Percentiles rank a stretch among this genome's conserved stretches.
Evolutionary conservation across 2,797 vertebrate genomes (phyloP).

Genomic region (Anisognathus igniventris): DNA sequence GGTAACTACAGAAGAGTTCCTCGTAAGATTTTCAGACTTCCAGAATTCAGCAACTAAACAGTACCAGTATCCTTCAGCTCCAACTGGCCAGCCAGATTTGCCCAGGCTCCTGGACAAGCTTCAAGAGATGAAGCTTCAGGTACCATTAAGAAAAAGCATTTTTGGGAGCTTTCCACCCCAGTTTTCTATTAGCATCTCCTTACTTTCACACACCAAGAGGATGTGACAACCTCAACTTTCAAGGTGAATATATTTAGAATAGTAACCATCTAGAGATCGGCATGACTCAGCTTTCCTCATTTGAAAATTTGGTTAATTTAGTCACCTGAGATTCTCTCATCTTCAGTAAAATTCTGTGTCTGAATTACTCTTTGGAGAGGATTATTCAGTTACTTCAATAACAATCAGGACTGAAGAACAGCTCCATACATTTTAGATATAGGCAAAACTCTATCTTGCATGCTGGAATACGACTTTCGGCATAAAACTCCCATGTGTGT

Average conservation of each 20-base stretch:
- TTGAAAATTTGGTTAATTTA: background rate
- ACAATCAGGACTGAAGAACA: background rate
- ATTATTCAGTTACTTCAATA: background rate
- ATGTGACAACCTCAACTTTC: background rate
- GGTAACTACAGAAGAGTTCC: background rate
- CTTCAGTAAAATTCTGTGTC: background rate
- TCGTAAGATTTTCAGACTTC: background rate
- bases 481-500: accelerated
- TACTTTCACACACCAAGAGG: background rate
- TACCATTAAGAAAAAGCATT: background rate
- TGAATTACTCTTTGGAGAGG: background rate
- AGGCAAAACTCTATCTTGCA: background rate
- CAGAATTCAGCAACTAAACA: background rate
- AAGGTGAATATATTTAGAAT: background rate
- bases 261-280: background rate
- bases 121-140: background rate
- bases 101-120: background rate
- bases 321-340: background rate
- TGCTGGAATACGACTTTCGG: background rate
- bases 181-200: background rate
- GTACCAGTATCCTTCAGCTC: background rate
- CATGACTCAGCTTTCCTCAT: background rate
- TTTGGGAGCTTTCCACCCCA: background rate
- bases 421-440: background rate
- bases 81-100: background rate